Percentiles rank a stretch among this genome's conserved stretches.
Conservation (phyloP, 1,140 invertebrate genomes). For the Drosophila leontia region DNA sequence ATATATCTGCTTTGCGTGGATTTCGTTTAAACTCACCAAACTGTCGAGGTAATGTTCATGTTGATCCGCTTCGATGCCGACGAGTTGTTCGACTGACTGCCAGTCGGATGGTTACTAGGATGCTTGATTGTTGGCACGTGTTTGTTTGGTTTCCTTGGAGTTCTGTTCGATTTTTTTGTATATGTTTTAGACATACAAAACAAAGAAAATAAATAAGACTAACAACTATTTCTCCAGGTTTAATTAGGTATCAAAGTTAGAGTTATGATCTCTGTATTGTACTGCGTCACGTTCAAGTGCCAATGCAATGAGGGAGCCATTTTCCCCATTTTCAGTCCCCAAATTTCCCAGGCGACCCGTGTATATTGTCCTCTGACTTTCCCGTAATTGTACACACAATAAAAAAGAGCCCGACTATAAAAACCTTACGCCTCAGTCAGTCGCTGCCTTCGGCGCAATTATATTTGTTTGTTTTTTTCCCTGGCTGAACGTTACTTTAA, state of each 20-base stretch:
- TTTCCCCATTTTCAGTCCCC: not conserved
- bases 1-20: too few species aligned
- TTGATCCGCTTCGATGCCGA: slow-evolving; percentile 7
- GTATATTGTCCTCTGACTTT: slow-evolving; percentile 5
- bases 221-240: not conserved
- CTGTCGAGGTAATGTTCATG: slow-evolving; percentile 66
- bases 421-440: slow-evolving; percentile 27
- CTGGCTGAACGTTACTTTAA: slow-evolving; percentile 48
- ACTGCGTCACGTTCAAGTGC: not conserved
- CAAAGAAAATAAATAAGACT: not conserved
- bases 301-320: not conserved
- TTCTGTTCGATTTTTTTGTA: not conserved
- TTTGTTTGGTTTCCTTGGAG: slow-evolving; percentile 21
- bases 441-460: slow-evolving; percentile 36
- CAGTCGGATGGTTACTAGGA: slow-evolving; percentile 49
- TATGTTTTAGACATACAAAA: not conserved
- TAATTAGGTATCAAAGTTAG: not conserved
- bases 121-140: not conserved
- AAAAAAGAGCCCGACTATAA: slow-evolving; percentile 21
- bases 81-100: not conserved
- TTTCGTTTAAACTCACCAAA: slow-evolving; percentile 41
- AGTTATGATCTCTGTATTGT: not conserved
- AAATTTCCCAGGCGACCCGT: slow-evolving; percentile 57
- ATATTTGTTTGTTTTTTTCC: slow-evolving; percentile 42
- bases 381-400: slow-evolving; percentile 23